Evolutionary conservation across 1,140 invertebrate species (phyloP).

Genomic region (Rhizoglyphus robini): DNA sequence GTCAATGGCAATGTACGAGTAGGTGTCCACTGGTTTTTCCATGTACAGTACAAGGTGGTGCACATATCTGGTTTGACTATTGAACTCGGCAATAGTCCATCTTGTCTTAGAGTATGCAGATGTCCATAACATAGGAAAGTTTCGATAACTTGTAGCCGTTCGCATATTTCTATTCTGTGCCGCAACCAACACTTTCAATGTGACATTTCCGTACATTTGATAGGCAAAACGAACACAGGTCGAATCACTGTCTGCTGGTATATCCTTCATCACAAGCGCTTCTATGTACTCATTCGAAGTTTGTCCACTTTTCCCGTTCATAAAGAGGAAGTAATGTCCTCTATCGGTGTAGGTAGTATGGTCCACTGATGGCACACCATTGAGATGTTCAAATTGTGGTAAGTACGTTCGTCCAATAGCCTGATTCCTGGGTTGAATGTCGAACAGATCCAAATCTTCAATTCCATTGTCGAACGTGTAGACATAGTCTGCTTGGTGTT

Average conservation of each 20-base stretch:
- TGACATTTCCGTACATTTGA: neutral
- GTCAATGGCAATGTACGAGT: slow-evolving; percentile 22
- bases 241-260: neutral
- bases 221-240: slow-evolving; percentile 7
- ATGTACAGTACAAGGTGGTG: neutral
- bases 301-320: neutral
- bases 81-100: slow-evolving; percentile 9
- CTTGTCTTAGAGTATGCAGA: neutral
- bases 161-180: too few species aligned
- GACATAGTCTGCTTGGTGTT: neutral
- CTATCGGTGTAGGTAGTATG: too few species aligned
- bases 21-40: neutral
- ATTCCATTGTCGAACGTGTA: too few species aligned
- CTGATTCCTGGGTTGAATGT: neutral
- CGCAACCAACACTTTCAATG: neutral
- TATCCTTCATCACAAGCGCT: neutral
- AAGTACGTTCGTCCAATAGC: too few species aligned
- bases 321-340: slow-evolving; percentile 1
- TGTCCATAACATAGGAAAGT: too few species aligned
- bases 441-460: neutral
- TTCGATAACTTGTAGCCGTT: too few species aligned
- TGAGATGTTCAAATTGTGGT: too few species aligned
- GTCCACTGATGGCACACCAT: too few species aligned
- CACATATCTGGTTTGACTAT: neutral
- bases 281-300: neutral